A percentile compares a stretch with the other conserved stretches of the same genome.
Conservation (phyloP, 2,797 vertebrate species). For the Tiaroga cobitis region DNA sequence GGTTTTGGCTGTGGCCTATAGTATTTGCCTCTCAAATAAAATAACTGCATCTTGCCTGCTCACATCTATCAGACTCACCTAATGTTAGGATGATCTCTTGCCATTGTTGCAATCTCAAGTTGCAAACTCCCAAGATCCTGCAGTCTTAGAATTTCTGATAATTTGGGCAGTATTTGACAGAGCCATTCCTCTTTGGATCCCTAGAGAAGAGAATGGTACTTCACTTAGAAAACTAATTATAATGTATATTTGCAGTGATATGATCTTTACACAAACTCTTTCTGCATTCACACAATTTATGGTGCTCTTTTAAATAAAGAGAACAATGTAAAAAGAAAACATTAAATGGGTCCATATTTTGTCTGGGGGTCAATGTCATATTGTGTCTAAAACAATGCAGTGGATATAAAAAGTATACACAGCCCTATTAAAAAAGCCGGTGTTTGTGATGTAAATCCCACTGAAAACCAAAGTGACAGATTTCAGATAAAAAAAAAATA, state of each 20-base stretch:
- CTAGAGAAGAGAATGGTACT: conserved; percentile 62
- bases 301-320: not conserved
- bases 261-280: not conserved
- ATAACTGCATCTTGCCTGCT: not conserved
- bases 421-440: not conserved
- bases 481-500: accelerated
- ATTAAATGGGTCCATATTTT: not conserved
- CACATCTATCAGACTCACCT: conserved; percentile 74
- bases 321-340: not conserved
- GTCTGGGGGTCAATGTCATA: not conserved
- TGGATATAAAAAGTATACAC: not conserved
- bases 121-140: conserved; percentile 82
- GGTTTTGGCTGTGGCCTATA: not conserved
- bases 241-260: not conserved
- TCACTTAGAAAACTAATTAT: not conserved
- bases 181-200: conserved; percentile 78
- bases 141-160: conserved; percentile 82
- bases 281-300: not conserved
- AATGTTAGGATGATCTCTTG: conserved; percentile 81
- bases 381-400: conserved; percentile 3
- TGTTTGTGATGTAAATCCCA: not conserved
- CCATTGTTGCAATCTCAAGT: conserved; percentile 82
- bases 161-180: conserved; percentile 70
- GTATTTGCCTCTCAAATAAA: not conserved
- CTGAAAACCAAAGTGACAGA: not conserved